These are phyloP conservation scores for Prochilodus magdalenae DNA, from an alignment of 2,113 vertebrate species.

Conservation along the genomic window DNA sequence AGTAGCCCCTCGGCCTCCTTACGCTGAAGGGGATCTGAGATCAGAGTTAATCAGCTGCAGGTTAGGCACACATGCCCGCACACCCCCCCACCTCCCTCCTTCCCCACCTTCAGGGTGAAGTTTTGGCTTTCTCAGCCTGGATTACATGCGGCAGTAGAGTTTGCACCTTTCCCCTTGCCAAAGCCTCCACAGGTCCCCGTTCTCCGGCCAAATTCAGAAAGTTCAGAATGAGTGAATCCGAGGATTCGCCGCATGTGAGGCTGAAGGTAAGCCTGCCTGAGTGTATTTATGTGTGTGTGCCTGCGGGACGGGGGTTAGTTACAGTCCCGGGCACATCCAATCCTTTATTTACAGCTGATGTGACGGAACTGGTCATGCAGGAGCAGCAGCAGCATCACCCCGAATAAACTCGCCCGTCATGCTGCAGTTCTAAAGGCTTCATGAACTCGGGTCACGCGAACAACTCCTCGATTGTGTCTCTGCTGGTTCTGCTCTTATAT, in stretches of 20 bases:
- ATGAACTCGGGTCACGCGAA: background rate
- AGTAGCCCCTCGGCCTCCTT: no score
- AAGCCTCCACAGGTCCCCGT: background rate
- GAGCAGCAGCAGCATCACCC: background rate
- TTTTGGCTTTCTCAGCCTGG: background rate
- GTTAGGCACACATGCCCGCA: background rate
- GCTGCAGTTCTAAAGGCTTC: background rate
- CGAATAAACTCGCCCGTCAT: background rate
- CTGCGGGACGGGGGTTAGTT: background rate
- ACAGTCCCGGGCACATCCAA: background rate
- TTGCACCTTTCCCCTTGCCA: background rate
- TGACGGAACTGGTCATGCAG: background rate
- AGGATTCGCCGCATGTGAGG: background rate
- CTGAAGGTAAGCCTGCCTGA: background rate
- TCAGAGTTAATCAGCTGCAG: background rate
- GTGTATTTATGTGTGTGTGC: background rate
- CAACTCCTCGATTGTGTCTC: background rate
- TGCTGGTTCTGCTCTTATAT: background rate
- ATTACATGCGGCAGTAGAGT: background rate
- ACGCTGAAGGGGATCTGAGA: background rate
- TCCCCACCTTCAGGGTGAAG: no score
- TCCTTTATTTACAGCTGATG: background rate
- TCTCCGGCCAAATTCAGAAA: background rate
- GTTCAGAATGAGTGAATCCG: background rate
- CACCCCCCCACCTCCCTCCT: background rate